Evolutionary conservation across 2,797 vertebrate species (phyloP).

Genomic region (Sebastes itinus): DNA sequence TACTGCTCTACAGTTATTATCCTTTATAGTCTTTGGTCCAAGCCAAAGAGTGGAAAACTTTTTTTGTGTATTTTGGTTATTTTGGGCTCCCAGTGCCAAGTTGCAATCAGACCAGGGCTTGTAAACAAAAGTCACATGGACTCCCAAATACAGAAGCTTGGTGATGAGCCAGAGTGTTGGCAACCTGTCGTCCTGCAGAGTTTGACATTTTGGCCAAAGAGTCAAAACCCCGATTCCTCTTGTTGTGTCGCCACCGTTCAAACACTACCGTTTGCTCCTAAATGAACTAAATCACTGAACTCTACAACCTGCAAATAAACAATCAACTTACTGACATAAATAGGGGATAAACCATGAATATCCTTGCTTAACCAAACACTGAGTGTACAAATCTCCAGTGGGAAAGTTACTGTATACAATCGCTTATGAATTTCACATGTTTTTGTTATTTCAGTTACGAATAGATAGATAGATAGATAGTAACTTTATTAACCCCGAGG

Average conservation of each 20-base stretch:
- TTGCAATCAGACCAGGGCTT: neutral
- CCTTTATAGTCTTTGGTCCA: neutral
- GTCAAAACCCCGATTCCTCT: neutral
- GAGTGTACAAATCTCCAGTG: neutral
- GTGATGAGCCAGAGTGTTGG: neutral
- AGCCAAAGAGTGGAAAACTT: constrained; percentile 22
- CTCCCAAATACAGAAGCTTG: neutral
- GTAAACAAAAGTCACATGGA: constrained; percentile 31
- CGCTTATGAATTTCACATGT: neutral
- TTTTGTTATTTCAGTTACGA: neutral
- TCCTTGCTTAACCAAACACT: neutral
- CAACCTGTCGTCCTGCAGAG: neutral
- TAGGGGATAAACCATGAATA: neutral
- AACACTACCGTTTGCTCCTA: neutral
- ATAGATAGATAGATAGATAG: no score
- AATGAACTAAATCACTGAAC: neutral
- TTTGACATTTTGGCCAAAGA: neutral
- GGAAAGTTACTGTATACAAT: neutral
- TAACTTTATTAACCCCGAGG: no score
- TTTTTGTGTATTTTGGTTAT: constrained; percentile 5
- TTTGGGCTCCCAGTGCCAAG: neutral
- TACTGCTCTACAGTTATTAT: neutral
- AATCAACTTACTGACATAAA: neutral
- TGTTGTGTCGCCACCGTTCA: neutral
- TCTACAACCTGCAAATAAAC: neutral